Evolutionary conservation across 1,140 invertebrate genomes (phyloP), one percentile per base, ranked within the genome.

Genomic region (Trachymyrmex cornetzi): DNA sequence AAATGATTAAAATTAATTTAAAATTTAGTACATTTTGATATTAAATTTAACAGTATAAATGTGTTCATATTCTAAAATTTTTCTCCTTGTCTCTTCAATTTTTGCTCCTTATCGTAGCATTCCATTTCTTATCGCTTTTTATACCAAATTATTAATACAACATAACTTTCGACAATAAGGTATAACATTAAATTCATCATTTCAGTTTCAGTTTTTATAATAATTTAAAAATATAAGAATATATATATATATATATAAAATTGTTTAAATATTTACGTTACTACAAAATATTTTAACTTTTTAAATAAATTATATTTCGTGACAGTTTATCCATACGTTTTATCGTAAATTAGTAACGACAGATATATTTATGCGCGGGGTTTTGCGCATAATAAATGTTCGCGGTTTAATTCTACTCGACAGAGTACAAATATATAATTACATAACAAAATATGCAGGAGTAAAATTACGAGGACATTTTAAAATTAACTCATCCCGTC

Each of bases 371-470:
- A n/a, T n/a, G n/a, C n/a, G 34, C 34, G 7, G 12, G 24, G 24
- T 50, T n/a, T 59, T 48, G n/a, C 30, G 48, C 14, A 38, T 38
- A 81, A 71, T 81, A 38, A 69, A 69, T 67, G 30, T 38, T 24
- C 59, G 38, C 44, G 77, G 24, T 63, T 64, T 48, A 77, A 77
- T 71, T 81, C 22, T 24, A 55, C 63, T 67, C n/a, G 66, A 11
- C 22, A 38, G 16, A 64, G 22, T 44, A 57, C 30, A 38, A 66
- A 64, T 38, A 44, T 44, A 27, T 72, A 81, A 81, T 72, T 57
- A 81, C 3, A 19, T 16, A 50, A 22, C 44, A 27, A 72, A 79
- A 50, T 57, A 27, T 44, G 22, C 12, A 81, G 4, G 7, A 80
- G 48, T 11, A 22, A 71, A 57, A 57, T 72, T 44, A 57, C 50